Evolutionary conservation across 2,113 vertebrate species (phyloP).

Genomic region (Corythornis madagascariensis): DNA sequence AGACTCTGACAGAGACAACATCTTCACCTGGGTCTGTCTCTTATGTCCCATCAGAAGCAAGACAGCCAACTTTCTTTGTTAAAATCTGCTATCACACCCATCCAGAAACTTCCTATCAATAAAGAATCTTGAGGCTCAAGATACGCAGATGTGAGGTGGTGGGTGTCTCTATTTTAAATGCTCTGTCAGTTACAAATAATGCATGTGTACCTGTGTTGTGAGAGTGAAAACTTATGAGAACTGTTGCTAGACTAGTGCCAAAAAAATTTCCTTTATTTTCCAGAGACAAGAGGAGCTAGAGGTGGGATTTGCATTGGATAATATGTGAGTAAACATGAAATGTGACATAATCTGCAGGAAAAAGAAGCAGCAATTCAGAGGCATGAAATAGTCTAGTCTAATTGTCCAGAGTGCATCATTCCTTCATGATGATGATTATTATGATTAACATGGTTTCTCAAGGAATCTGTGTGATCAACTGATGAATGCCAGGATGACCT

Average conservation of each 20-base stretch:
- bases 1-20: not conserved
- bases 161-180: not conserved
- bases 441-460: not conserved
- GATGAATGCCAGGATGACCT: not conserved
- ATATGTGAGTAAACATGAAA: constrained; percentile 66
- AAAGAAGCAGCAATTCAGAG: not conserved
- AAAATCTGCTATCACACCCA: not conserved
- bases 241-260: not conserved
- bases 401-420: not conserved
- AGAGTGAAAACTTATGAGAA: not conserved
- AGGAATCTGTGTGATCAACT: not conserved
- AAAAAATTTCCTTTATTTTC: not conserved
- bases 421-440: not conserved
- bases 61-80: not conserved
- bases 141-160: not conserved
- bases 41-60: not conserved
- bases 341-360: not conserved
- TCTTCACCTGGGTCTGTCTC: not conserved
- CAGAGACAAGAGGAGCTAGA: constrained; percentile 66
- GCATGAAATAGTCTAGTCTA: not conserved
- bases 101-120: not conserved
- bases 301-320: constrained; percentile 64
- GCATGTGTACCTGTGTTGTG: not conserved
- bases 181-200: not conserved
- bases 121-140: not conserved